phyloP scores from a whole-genome alignment of 2,797 vertebrate species.

The Macroramphosus scolopax region DNA sequence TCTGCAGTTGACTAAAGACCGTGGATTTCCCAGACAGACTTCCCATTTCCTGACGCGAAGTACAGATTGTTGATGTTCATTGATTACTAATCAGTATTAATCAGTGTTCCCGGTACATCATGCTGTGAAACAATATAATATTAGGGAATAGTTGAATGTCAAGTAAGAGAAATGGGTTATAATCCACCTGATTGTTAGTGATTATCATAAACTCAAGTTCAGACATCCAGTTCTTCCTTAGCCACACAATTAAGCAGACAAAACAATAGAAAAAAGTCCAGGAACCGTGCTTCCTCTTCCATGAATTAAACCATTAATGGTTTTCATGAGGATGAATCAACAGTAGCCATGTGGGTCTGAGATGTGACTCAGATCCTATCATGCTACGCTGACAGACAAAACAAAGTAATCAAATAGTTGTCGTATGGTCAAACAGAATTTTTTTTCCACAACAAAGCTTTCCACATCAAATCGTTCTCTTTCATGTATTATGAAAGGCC shows the following conservation, averaged over 20 bases:
- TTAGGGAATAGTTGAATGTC: not conserved
- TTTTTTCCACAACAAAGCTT: no score
- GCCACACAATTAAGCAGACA: conserved; percentile 30
- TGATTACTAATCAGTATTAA: conserved; percentile 23
- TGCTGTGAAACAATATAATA: conserved; percentile 12
- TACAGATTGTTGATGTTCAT: conserved; percentile 20
- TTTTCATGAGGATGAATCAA: conserved; percentile 41
- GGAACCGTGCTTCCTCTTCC: conserved; percentile 27
- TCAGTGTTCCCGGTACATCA: conserved; percentile 19
- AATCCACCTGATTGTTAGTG: not conserved
- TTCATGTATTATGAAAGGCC: no score
- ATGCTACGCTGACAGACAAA: no score
- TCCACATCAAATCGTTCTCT: no score
- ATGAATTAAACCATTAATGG: conserved; percentile 63
- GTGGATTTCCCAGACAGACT: conserved; percentile 38
- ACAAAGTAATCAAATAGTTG: no score
- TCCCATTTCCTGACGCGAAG: conserved; percentile 33
- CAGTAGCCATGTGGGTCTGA: conserved; percentile 27
- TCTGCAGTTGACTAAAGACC: conserved; percentile 14
- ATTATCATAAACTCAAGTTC: not conserved
- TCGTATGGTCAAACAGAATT: no score
- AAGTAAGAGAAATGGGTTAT: conserved; percentile 3
- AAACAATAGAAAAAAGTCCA: conserved; percentile 50
- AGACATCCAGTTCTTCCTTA: no score
- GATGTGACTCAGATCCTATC: conserved; percentile 44